Conservation (phyloP, 2,797 vertebrate genomes). For the Garrulus glandarius region DNA sequence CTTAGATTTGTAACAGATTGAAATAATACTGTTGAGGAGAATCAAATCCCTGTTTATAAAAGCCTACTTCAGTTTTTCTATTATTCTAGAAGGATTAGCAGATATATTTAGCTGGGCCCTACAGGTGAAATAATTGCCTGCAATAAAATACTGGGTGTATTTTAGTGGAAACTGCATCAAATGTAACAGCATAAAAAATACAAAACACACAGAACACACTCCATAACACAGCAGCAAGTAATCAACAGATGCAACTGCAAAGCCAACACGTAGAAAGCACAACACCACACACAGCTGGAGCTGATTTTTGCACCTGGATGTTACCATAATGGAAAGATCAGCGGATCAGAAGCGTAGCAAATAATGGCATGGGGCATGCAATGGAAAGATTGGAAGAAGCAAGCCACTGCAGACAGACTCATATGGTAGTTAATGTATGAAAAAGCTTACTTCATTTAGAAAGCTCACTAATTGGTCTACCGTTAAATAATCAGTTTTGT, state of each 20-base stretch:
- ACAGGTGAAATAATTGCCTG: conserved; percentile 24
- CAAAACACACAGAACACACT: conserved; percentile 24
- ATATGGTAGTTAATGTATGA: conserved; percentile 94
- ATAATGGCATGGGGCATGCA: conserved; percentile 72
- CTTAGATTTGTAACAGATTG: conserved; percentile 46
- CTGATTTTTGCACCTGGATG: conserved; percentile 77
- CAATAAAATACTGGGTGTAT: conserved; percentile 22
- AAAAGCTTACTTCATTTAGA: conserved; percentile 99
- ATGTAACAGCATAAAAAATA: neutral
- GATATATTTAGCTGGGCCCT: neutral
- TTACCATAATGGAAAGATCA: conserved; percentile 74
- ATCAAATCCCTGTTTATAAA: conserved; percentile 29
- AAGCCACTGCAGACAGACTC: conserved; percentile 86
- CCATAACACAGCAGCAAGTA: conserved; percentile 44
- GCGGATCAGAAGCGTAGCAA: conserved; percentile 64
- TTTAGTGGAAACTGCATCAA: conserved; percentile 14
- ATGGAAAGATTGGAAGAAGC: conserved; percentile 72
- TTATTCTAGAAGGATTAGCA: neutral
- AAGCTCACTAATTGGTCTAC: conserved; percentile 99
- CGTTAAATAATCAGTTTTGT: conserved; percentile 99
- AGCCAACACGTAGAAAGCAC: conserved; percentile 66
- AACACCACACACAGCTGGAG: conserved; percentile 28
- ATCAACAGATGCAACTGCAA: conserved; percentile 65
- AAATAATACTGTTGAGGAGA: conserved; percentile 21
- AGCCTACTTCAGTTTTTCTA: neutral